Conservation (phyloP, 2,888 invertebrate genomes). For the Unio delphinus region DNA sequence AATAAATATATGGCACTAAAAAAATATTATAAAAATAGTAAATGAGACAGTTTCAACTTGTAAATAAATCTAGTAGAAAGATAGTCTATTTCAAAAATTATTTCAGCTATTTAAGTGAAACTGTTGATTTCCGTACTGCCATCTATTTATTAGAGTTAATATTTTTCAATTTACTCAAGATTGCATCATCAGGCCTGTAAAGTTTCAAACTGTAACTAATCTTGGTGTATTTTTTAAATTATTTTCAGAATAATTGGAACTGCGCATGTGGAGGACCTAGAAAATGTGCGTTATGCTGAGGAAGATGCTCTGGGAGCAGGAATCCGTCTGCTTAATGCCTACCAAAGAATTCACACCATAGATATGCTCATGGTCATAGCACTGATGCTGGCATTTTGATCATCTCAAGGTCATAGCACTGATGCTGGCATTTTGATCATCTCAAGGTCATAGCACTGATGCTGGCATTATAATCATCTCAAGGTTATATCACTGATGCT, state of each 20-base stretch:
- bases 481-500: too few species aligned
- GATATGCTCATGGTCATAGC: conserved; percentile 47
- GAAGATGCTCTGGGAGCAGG: conserved; percentile 51
- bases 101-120: too few species aligned
- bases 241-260: conserved; percentile 48
- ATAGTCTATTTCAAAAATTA: too few species aligned
- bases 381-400: conserved; percentile 40
- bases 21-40: too few species aligned
- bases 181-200: not conserved
- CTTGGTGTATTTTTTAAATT: not conserved
- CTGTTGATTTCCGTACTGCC: too few species aligned
- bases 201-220: not conserved
- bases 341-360: conserved; percentile 42
- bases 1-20: too few species aligned
- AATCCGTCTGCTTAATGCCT: conserved; percentile 41
- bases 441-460: too few species aligned
- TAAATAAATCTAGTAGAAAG: too few species aligned
- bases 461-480: conserved; percentile 9
- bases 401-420: not conserved
- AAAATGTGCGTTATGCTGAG: conserved; percentile 35
- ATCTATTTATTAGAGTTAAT: too few species aligned
- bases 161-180: not conserved
- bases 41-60: too few species aligned
- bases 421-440: not conserved
- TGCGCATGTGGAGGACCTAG: conserved; percentile 46